A percentile compares a stretch with the other conserved stretches of the same genome.
Evolutionary conservation across 2,888 invertebrate species (phyloP).

Genomic region (Lithosia quadra): DNA sequence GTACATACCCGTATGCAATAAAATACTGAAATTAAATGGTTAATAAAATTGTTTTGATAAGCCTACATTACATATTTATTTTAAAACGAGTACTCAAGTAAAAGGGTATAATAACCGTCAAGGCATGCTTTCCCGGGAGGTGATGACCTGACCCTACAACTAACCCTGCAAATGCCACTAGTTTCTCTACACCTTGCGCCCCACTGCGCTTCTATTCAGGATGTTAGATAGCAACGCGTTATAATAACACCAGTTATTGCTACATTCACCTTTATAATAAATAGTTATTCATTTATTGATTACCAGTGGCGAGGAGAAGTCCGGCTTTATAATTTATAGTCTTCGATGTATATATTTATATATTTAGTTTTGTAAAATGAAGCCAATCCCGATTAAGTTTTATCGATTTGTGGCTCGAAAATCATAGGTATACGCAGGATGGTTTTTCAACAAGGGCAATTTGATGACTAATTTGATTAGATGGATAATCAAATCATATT

Average conservation of each 20-base stretch:
- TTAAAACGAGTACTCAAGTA: conserved; percentile 2
- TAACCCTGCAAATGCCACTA: conserved; percentile 9
- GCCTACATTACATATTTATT: no score
- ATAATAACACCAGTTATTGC: neutral
- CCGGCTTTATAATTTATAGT: no score
- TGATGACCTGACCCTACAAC: conserved; percentile 1
- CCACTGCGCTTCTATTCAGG: neutral
- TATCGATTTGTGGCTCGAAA: no score
- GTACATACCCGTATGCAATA: neutral
- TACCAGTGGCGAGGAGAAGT: neutral
- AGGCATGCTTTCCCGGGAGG: neutral
- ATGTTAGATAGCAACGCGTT: neutral
- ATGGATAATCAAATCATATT: no score
- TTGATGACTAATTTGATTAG: no score
- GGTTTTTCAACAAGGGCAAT: no score
- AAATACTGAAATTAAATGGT: no score
- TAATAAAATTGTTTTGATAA: no score
- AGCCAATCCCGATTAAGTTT: no score
- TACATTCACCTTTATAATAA: neutral
- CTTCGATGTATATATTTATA: no score
- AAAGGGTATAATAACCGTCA: neutral
- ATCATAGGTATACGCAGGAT: no score
- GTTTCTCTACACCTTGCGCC: conserved; percentile 3
- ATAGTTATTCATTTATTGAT: neutral
- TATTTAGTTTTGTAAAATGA: no score